A percentile compares a stretch with the other conserved stretches of the same genome.
Conservation (phyloP, 2,113 vertebrate species). For the Pseudorhombus dupliciocellatus region DNA sequence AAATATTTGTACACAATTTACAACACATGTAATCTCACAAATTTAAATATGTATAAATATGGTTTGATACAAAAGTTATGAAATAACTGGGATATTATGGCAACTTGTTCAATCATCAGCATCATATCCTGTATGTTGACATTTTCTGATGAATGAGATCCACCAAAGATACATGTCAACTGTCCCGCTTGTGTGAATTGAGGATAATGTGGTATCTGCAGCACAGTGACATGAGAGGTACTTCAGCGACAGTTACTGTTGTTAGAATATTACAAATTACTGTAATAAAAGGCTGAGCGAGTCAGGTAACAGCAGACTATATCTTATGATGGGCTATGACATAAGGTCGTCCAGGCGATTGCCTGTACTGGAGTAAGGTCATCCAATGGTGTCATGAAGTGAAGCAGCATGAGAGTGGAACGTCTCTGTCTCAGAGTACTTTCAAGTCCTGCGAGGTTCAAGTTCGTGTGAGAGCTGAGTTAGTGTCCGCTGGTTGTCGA, state of each 20-base stretch:
- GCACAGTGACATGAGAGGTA: constrained; percentile 58
- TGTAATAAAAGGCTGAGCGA: constrained; percentile 50
- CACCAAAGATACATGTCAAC: constrained; percentile 16
- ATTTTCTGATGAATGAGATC: constrained; percentile 42
- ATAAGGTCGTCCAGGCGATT: constrained; percentile 40
- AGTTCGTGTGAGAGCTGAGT: constrained; percentile 96
- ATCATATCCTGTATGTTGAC: constrained; percentile 47
- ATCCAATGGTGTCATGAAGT: constrained; percentile 32
- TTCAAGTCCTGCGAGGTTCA: constrained; percentile 92
- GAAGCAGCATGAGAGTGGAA: constrained; percentile 73
- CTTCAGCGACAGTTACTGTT: constrained; percentile 45
- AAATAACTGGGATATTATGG: constrained; percentile 57
- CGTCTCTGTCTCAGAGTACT: constrained; percentile 56
- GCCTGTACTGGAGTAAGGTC: constrained; percentile 36
- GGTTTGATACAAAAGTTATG: constrained; percentile 81
- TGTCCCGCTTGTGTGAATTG: constrained; percentile 39
- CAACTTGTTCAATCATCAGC: constrained; percentile 29
- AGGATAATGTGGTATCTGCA: constrained; percentile 44
- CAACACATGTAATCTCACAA: constrained; percentile 72
- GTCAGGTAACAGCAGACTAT: constrained; percentile 43
- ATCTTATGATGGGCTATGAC: constrained; percentile 42
- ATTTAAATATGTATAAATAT: constrained; percentile 85
- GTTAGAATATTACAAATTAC: constrained; percentile 39
- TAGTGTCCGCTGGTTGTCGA: constrained; percentile 98
- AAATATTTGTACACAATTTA: constrained; percentile 86